phyloP scores from a whole-genome alignment of 2,797 vertebrate genomes.

The Sebastes diploproa region DNA sequence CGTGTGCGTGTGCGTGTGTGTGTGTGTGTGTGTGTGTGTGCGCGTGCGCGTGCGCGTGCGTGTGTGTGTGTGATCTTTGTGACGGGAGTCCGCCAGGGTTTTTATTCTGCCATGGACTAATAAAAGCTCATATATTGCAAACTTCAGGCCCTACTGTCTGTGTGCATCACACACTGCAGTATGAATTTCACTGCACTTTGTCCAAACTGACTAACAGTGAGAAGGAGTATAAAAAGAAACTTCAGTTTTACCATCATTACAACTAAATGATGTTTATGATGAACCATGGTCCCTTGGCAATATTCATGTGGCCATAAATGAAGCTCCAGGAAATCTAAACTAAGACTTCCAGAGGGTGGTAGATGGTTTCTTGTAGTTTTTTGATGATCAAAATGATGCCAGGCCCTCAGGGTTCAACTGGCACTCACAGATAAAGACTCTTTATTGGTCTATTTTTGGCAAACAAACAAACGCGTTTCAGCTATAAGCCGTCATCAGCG shows the following conservation, averaged over 20 bases:
- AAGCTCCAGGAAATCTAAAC: background rate
- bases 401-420: no score
- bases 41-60: background rate
- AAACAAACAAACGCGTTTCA: no score
- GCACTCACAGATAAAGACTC: no score
- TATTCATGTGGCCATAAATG: background rate
- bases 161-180: background rate
- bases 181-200: background rate
- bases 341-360: background rate
- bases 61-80: background rate
- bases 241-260: background rate
- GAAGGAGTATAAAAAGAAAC: background rate
- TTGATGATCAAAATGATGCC: background rate
- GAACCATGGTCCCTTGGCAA: background rate
- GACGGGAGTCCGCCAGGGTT: background rate
- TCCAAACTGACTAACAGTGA: background rate
- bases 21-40: background rate
- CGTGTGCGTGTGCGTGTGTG: background rate
- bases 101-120: background rate
- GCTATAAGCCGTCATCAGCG: no score
- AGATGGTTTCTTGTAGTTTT: background rate
- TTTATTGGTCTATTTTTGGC: no score
- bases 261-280: background rate
- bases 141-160: background rate
- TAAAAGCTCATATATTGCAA: constrained; percentile 8